A percentile compares a stretch with the other conserved stretches of the same genome.
phyloP scores from a whole-genome alignment of 2,888 invertebrate species.

The Ethmia dodecea region DNA sequence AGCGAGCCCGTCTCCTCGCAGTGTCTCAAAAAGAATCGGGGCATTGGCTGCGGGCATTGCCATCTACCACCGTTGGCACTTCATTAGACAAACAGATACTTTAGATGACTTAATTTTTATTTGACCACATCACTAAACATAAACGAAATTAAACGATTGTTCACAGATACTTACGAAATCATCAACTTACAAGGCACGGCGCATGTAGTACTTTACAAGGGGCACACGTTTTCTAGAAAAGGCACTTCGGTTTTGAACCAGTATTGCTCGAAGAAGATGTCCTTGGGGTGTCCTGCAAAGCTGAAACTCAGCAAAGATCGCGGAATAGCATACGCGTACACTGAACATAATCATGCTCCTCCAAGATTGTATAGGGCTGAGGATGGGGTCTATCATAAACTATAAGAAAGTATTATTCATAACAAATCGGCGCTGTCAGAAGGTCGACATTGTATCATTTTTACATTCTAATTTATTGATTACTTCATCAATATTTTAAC shows the following conservation, averaged over 20 bases:
- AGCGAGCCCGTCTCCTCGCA: too few relatives aligned
- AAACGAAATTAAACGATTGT: background rate
- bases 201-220: slow-evolving; percentile 22
- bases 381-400: slow-evolving; percentile 8
- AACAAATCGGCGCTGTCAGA: too few relatives aligned
- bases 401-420: too few relatives aligned
- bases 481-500: too few relatives aligned
- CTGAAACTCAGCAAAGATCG: slow-evolving; percentile 16
- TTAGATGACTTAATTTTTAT: too few relatives aligned
- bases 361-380: slow-evolving; percentile 20
- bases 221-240: slow-evolving; percentile 26
- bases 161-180: slow-evolving; percentile 1
- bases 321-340: slow-evolving; percentile 3
- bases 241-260: slow-evolving; percentile 20
- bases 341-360: slow-evolving; percentile 20
- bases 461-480: too few relatives aligned
- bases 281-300: slow-evolving; percentile 19
- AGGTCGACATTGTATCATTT: too few relatives aligned
- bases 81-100: too few relatives aligned
- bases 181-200: slow-evolving; percentile 1
- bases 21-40: too few relatives aligned
- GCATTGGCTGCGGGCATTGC: too few relatives aligned
- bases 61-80: too few relatives aligned
- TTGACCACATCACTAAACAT: background rate
- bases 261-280: slow-evolving; percentile 14